phyloP scores from a whole-genome alignment of 2,888 invertebrate genomes.

The Cephus pygmeus region DNA sequence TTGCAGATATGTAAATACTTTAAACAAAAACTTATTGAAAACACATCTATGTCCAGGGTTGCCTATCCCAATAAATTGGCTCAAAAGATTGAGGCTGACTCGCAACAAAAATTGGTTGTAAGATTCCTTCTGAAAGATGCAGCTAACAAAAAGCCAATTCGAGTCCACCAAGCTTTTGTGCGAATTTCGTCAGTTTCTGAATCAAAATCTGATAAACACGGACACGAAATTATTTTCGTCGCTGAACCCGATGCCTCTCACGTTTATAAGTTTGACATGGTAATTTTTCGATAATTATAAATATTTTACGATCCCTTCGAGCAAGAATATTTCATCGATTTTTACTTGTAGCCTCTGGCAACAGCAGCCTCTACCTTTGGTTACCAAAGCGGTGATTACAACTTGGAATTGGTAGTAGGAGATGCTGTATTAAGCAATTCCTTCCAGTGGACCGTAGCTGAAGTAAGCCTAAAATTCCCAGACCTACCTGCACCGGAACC shows the following conservation, averaged over 20 bases:
- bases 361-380: slow-evolving; percentile 83
- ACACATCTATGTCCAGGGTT: slow-evolving; percentile 68
- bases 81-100: slow-evolving; percentile 83
- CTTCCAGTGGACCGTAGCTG: slow-evolving; percentile 86
- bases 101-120: slow-evolving; percentile 87
- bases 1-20: not conserved
- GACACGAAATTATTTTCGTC: slow-evolving; percentile 92
- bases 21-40: not conserved
- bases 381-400: slow-evolving; percentile 81
- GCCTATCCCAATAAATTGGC: slow-evolving; percentile 78
- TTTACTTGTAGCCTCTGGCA: slow-evolving; percentile 75
- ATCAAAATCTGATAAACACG: slow-evolving; percentile 63
- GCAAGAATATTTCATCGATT: slow-evolving; percentile 11
- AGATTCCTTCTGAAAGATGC: slow-evolving; percentile 84
- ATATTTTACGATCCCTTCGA: not conserved
- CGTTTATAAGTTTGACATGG: slow-evolving; percentile 92
- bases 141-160: slow-evolving; percentile 73
- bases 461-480: slow-evolving; percentile 79
- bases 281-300: slow-evolving; percentile 63
- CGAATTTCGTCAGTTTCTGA: slow-evolving; percentile 72
- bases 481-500: slow-evolving; percentile 47
- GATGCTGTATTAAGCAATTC: slow-evolving; percentile 92
- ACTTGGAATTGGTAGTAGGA: slow-evolving; percentile 87
- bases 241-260: slow-evolving; percentile 86
- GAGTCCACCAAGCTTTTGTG: slow-evolving; percentile 89